These are phyloP conservation scores for Istiophorus platypterus DNA, from an alignment of 2,113 vertebrate genomes.

Conservation along the genomic window DNA sequence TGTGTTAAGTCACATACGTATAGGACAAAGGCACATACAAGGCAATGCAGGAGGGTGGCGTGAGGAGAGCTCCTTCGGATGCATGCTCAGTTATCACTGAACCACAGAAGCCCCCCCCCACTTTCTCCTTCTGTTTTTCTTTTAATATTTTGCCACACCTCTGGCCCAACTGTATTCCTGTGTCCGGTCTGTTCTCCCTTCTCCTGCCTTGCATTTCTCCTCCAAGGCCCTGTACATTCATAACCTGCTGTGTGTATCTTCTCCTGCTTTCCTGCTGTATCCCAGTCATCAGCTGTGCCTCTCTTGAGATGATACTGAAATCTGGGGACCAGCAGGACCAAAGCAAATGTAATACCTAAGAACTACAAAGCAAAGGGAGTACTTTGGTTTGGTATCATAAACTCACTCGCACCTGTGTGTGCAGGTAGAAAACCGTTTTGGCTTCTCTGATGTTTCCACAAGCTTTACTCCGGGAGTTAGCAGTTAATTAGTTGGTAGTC, in stretches of 20 bases:
- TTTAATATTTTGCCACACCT: constrained; percentile 12
- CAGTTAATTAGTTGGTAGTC: too few species aligned
- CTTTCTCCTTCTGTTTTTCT: constrained; percentile 33
- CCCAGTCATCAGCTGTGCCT: constrained; percentile 59
- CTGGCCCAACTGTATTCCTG: constrained; percentile 38
- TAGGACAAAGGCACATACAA: constrained; percentile 45
- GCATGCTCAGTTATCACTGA: constrained; percentile 71
- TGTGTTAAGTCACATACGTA: constrained; percentile 25
- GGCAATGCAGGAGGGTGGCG: constrained; percentile 50
- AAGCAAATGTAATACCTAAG: neutral
- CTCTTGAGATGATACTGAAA: constrained; percentile 48
- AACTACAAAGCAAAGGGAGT: neutral
- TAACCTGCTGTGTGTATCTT: constrained; percentile 44
- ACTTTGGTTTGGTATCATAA: neutral
- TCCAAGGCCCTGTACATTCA: constrained; percentile 26
- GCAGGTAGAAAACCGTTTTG: neutral
- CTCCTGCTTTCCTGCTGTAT: constrained; percentile 23
- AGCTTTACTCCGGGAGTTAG: neutral
- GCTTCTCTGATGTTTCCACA: neutral
- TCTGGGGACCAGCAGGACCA: constrained; percentile 35
- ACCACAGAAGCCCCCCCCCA: constrained; percentile 24
- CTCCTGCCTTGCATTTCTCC: constrained; percentile 33
- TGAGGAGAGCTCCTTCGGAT: constrained; percentile 40
- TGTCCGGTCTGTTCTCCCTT: constrained; percentile 26
- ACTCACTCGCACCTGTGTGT: neutral